Evolutionary conservation across 2,888 invertebrate genomes (phyloP), one percentile per base, ranked within the genome.

Genomic region (Harpalus rubripes): DNA sequence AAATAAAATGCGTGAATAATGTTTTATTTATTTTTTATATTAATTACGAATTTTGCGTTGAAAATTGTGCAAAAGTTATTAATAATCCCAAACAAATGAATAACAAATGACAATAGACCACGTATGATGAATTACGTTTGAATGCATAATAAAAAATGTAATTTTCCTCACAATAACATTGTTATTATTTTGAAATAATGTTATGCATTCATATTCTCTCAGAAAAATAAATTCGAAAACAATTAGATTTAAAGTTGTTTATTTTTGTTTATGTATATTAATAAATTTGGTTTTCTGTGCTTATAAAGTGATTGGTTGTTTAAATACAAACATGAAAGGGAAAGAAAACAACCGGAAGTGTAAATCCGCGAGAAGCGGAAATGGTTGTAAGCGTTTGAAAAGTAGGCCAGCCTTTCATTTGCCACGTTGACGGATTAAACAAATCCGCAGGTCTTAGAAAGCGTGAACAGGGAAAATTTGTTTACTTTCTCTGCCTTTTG

Each of bases 381-480:
- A 74, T 18, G 74, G 15, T 74, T 44, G 18, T 22, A 52, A 44
- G 74, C 74, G 74, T 74, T 74, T 74, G 44, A 74, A 44, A 74
- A 74, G 74, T 74, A 74, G 74, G 74, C 74, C 74, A 74, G 44
- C 74, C 52, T 74, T 74, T 74, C 74, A 74, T 74, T 74, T 74
- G 52, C 74, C 44, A 74, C 74, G 74, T 44, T 74, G 74, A 74
- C 74, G 74, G 74, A 74, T 74, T 74, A 74, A 74, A 74, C 74
- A 74, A 74, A 74, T 74, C 74, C 52, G 74, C 7, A 74, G 74
- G 44, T 74, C 74, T 74, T 74, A 74, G 52, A 72, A 41, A 72
- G 74, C 74, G 74, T 18, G 18, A 74, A 74, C 74, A 74, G 74
- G 12, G 44, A 52, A 65, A 74, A 74, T 74, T 74, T 74, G 74